Evolutionary conservation across 2,888 invertebrate genomes (phyloP).

Genomic region (Tetragnatha montana): DNA sequence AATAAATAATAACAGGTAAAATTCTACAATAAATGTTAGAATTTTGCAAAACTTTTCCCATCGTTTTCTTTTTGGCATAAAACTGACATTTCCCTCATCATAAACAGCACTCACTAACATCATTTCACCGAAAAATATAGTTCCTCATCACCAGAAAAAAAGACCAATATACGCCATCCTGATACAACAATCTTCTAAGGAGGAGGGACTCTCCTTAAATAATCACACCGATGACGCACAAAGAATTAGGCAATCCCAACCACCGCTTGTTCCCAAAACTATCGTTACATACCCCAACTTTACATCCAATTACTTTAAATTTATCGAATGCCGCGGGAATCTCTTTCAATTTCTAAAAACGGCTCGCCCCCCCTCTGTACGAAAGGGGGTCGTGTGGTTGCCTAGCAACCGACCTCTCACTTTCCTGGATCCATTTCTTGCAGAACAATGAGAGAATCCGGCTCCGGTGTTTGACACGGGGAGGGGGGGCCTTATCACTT

Average conservation of each 20-base stretch:
- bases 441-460: slow-evolving; percentile 34
- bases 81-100: too few species aligned
- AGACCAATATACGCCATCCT: too few species aligned
- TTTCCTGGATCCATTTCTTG: slow-evolving; percentile 57
- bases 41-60: too few species aligned
- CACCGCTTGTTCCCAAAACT: background rate
- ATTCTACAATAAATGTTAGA: too few species aligned
- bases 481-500: slow-evolving; percentile 10
- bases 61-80: too few species aligned
- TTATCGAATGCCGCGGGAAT: background rate
- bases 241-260: background rate
- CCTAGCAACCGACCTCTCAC: slow-evolving; percentile 51
- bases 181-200: too few species aligned
- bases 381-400: slow-evolving; percentile 31
- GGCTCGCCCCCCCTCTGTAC: background rate
- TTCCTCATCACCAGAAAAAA: too few species aligned
- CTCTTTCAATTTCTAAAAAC: background rate
- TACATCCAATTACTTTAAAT: slow-evolving; percentile 4
- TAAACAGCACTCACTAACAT: too few species aligned
- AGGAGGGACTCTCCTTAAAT: background rate
- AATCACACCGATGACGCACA: background rate
- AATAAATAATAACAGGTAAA: too few species aligned
- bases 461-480: slow-evolving; percentile 36
- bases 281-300: background rate
- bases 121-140: too few species aligned